Base-by-base conservation (phyloP, 2,113 vertebrate genomes). In the Sphaerodactylus townsendi region DNA sequence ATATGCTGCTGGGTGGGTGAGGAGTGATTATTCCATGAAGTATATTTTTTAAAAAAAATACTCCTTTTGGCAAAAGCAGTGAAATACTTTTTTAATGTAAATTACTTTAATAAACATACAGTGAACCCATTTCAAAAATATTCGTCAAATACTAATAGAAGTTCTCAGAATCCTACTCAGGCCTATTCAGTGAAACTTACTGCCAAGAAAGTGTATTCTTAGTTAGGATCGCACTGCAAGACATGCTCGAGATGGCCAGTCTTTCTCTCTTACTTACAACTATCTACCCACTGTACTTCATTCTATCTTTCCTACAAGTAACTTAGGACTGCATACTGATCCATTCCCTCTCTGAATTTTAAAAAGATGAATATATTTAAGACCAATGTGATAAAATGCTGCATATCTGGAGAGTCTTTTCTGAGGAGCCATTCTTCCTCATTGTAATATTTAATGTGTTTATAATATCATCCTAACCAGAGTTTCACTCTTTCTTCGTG, bases 361-460 rank as follows among this genome's bases (percentile, higher is more conserved):
- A 84, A 83, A 74, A 90, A 82, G 92, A 81, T 88, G 87, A 94
- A 90, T 53, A 70, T 46, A 84, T 2, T 72, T 5, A 81, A 82
- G 82, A 84, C 88, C 13, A 17, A 85, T 85, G 82, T 0, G 70
- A 87, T 72, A 83, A 88, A 91, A 90, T 0, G 0, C 84, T 23
- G 74, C 64, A 80, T 15, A 30, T 78, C 86, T 89, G 91, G 3
- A 53, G 91, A 86, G 74, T 91, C 85, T 83, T 92, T 71, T 83
- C 23, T 25, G 53, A 90, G 79, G 93, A 80, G 88, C 74, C 91
- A 85, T 92, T 92, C 92, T 64, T 94, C 91, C 71, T 83, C 86
- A 83, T 89, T 83, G 92, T 91, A 86, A 68, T 81, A 85, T 94
- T 94, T 95, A 95, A 97, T 96, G 93, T 92, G 7, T 62, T 28